Conservation (phyloP, 2,888 invertebrate species). For the Dasypolia templi region DNA sequence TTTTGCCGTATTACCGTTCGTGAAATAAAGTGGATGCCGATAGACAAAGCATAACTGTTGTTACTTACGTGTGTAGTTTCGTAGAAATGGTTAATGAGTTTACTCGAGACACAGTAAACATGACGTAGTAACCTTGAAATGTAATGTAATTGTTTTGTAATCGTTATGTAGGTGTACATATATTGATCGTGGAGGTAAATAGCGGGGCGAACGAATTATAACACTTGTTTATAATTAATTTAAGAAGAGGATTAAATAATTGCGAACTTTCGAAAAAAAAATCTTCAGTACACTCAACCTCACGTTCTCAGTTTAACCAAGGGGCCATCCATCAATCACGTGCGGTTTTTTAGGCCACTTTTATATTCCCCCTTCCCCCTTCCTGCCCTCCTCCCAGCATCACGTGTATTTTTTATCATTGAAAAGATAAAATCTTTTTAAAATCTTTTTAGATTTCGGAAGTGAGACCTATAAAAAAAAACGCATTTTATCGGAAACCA, state of each 20-base stretch:
- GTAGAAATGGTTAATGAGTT: background rate
- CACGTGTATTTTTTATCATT: no score
- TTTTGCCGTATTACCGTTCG: slow-evolving; percentile 20
- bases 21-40: background rate
- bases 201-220: background rate
- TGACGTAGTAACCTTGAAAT: slow-evolving; percentile 14
- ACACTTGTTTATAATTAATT: background rate
- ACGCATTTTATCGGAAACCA: no score
- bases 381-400: no score
- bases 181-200: background rate
- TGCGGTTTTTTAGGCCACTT: no score
- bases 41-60: background rate
- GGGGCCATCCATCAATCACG: no score
- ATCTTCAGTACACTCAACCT: no score
- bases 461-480: no score
- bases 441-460: no score
- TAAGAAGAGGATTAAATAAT: background rate
- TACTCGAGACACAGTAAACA: background rate
- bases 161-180: background rate
- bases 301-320: no score
- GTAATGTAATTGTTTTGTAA: background rate
- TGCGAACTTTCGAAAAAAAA: background rate
- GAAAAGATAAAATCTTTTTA: no score
- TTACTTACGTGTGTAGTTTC: background rate
- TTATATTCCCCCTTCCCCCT: no score